A percentile compares a stretch with the other conserved stretches of the same genome.
Evolutionary conservation across 53 echinoderm and acorn worm genomes (phyloP).

Genomic region (Astropecten irregularis): DNA sequence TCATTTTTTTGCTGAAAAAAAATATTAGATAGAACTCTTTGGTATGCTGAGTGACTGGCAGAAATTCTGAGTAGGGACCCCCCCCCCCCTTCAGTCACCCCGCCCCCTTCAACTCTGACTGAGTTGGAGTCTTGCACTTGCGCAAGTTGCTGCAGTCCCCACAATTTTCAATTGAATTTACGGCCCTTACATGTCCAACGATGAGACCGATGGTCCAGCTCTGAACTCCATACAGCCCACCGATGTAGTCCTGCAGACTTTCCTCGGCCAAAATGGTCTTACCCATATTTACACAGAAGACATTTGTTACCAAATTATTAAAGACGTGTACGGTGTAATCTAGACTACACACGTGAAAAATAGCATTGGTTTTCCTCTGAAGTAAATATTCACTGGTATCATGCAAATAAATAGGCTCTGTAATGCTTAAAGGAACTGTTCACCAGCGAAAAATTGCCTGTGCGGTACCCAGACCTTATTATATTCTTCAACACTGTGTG

Average conservation of each 20-base stretch:
- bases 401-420: neutral
- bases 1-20: too few relatives aligned
- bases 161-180: too few relatives aligned
- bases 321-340: too few relatives aligned
- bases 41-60: too few relatives aligned
- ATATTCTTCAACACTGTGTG: neutral
- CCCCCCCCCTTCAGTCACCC: too few relatives aligned
- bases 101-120: too few relatives aligned
- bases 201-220: slow-evolving; percentile 62
- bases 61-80: too few relatives aligned
- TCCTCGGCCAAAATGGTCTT: slow-evolving; percentile 81
- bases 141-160: too few relatives aligned
- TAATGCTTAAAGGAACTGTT: too few relatives aligned
- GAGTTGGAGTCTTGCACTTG: too few relatives aligned
- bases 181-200: slow-evolving; percentile 72
- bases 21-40: too few relatives aligned
- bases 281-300: slow-evolving; percentile 61
- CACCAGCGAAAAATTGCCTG: neutral
- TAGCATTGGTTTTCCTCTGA: neutral
- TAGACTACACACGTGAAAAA: neutral
- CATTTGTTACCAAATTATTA: too few relatives aligned
- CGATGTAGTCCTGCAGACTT: slow-evolving; percentile 54
- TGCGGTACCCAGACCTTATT: neutral
- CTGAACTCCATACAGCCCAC: slow-evolving; percentile 27
- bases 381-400: neutral